phyloP scores from a whole-genome alignment of 2,888 invertebrate genomes.

The Acronicta psi region DNA sequence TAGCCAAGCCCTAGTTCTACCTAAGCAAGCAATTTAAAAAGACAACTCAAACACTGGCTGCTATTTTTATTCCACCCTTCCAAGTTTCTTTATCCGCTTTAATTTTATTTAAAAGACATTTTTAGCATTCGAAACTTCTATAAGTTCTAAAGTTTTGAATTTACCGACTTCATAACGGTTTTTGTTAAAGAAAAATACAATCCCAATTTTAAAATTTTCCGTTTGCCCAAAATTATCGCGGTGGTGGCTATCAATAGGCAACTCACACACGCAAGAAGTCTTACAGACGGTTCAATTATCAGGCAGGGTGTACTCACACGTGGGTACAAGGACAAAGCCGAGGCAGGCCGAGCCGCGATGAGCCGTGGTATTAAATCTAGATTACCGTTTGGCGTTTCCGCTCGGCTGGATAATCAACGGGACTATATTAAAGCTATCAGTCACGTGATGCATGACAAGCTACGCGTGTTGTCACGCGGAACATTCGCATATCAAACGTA shows the following conservation, averaged over 20 bases:
- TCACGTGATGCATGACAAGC: constrained; percentile 82
- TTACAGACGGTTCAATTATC: constrained; percentile 48
- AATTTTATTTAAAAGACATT: constrained; percentile 46
- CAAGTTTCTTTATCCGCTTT: constrained; percentile 41
- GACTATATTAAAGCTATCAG: constrained; percentile 87
- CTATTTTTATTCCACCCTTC: constrained; percentile 47
- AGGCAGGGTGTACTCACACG: constrained; percentile 31
- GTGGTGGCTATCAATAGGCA: constrained; percentile 28
- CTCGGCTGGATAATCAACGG: constrained; percentile 84
- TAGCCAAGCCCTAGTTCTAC: constrained; percentile 38
- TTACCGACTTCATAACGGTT: constrained; percentile 23
- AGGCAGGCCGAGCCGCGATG: constrained; percentile 73
- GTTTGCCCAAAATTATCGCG: constrained; percentile 3
- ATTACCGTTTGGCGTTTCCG: constrained; percentile 86
- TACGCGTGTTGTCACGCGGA: constrained; percentile 73
- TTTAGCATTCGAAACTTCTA: constrained; percentile 39
- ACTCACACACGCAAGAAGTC: constrained; percentile 28
- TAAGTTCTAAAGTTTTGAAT: constrained; percentile 25
- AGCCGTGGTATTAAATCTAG: constrained; percentile 86
- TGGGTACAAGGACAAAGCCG: constrained; percentile 65
- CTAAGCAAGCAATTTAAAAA: constrained; percentile 52
- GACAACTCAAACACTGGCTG: constrained; percentile 48
- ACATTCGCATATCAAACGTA: constrained; percentile 74
- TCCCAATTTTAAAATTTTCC: constrained; percentile 18
- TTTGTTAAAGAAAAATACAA: not conserved